Evolutionary conservation across 2,888 invertebrate species (phyloP).

Genomic region (Dichetophora obliterata): DNA sequence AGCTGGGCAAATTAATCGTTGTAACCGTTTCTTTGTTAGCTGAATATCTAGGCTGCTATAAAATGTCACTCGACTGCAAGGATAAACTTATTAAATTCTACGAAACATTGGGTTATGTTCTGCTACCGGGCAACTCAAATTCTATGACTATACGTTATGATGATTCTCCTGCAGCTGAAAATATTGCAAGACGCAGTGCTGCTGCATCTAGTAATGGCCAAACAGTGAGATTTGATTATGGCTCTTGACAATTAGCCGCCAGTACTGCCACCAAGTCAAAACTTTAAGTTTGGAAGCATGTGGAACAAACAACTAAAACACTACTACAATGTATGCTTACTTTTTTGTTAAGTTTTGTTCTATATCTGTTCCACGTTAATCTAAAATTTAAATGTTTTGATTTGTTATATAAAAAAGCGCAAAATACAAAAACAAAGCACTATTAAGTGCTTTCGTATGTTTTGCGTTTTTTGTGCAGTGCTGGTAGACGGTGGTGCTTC

Average conservation of each 20-base stretch:
- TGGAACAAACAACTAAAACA: neutral
- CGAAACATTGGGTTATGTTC: slow-evolving; percentile 84
- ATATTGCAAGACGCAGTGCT: slow-evolving; percentile 56
- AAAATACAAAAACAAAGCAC: slow-evolving; percentile 32
- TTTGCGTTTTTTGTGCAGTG: slow-evolving; percentile 62
- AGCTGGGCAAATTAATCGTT: slow-evolving; percentile 92
- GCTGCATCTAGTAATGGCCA: slow-evolving; percentile 50
- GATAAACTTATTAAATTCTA: slow-evolving; percentile 91
- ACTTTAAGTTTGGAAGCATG: slow-evolving; percentile 72
- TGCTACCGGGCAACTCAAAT: slow-evolving; percentile 88
- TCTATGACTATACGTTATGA: slow-evolving; percentile 85
- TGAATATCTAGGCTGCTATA: slow-evolving; percentile 86
- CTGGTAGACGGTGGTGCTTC: slow-evolving; percentile 65
- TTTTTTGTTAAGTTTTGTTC: slow-evolving; percentile 8
- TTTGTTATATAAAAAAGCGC: slow-evolving; percentile 33
- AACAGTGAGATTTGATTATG: slow-evolving; percentile 71
- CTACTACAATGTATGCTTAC: neutral
- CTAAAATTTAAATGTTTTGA: slow-evolving; percentile 36
- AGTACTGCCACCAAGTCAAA: slow-evolving; percentile 79
- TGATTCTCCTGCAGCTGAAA: slow-evolving; percentile 46
- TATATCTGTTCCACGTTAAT: slow-evolving; percentile 34
- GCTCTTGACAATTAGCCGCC: slow-evolving; percentile 85
- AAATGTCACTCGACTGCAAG: slow-evolving; percentile 91
- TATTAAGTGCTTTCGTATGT: slow-evolving; percentile 47
- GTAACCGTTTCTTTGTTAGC: slow-evolving; percentile 83